These are phyloP conservation scores for Pangasianodon gigas DNA, from an alignment of 2,113 vertebrate genomes.

Conservation along the genomic window DNA sequence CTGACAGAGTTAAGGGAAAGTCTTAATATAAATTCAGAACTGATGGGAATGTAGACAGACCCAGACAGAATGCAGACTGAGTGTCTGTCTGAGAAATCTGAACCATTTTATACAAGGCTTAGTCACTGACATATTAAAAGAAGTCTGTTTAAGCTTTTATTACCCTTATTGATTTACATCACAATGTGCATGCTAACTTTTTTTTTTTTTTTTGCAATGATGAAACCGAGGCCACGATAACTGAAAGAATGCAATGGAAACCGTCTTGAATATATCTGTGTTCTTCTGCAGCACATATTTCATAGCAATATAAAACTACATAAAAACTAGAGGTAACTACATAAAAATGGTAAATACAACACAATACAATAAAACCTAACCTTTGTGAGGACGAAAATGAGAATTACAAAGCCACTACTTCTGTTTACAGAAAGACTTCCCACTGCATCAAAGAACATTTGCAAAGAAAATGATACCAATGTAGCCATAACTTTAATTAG, in stretches of 20 bases:
- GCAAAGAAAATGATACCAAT: neutral
- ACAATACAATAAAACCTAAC: slow-evolving; percentile 19
- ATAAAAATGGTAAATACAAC: slow-evolving; percentile 28
- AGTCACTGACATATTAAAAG: slow-evolving; percentile 52
- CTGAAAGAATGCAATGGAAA: neutral
- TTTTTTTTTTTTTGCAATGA: neutral
- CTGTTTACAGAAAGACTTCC: neutral
- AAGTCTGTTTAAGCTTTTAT: slow-evolving; percentile 57
- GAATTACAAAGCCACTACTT: neutral
- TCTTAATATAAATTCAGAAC: slow-evolving; percentile 42
- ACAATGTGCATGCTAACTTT: slow-evolving; percentile 8
- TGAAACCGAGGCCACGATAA: slow-evolving; percentile 13
- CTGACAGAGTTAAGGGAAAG: neutral
- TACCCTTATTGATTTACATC: slow-evolving; percentile 39
- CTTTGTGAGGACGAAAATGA: slow-evolving; percentile 5
- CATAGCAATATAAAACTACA: slow-evolving; percentile 19
- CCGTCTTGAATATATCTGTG: neutral
- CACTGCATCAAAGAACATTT: neutral
- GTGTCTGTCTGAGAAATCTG: neutral
- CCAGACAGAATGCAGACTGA: neutral
- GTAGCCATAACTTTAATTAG: neutral
- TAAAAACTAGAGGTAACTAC: slow-evolving; percentile 10
- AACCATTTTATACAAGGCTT: slow-evolving; percentile 21
- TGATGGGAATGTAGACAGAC: neutral
- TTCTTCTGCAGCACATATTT: neutral